Percentiles rank a stretch among this genome's conserved stretches.
Conservation (phyloP, 2,113 vertebrate genomes). For the Megaceryle torquata region DNA sequence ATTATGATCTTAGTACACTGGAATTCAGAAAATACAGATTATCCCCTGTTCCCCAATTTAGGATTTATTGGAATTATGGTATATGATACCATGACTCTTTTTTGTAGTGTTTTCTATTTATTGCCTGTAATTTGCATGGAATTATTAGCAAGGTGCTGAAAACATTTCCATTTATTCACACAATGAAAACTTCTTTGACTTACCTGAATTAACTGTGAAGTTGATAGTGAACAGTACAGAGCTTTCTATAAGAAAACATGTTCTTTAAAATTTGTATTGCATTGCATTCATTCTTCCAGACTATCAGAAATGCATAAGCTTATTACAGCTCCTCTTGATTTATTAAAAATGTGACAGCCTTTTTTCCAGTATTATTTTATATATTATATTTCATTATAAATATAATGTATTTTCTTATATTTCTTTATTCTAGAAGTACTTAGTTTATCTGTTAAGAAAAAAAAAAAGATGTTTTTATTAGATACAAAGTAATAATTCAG, state of each 20-base stretch:
- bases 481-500: not conserved
- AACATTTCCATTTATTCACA: not conserved
- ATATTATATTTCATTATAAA: not conserved
- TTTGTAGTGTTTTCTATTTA: slow-evolving; percentile 22
- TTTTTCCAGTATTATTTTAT: not conserved
- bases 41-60: not conserved
- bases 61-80: not conserved
- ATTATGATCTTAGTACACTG: not conserved
- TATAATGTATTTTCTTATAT: not conserved
- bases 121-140: not conserved
- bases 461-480: not conserved
- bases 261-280: not conserved
- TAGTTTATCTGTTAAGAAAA: not conserved
- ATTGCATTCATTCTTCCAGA: not conserved
- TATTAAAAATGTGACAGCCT: not conserved
- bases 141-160: not conserved
- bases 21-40: slow-evolving; percentile 16
- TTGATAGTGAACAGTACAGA: not conserved
- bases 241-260: not conserved
- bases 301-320: not conserved
- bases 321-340: not conserved
- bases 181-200: slow-evolving; percentile 1
- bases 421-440: not conserved
- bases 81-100: not conserved
- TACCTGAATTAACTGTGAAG: not conserved